Conservation (phyloP, 2,797 vertebrate species). For the Microtus agrestis region DNA sequence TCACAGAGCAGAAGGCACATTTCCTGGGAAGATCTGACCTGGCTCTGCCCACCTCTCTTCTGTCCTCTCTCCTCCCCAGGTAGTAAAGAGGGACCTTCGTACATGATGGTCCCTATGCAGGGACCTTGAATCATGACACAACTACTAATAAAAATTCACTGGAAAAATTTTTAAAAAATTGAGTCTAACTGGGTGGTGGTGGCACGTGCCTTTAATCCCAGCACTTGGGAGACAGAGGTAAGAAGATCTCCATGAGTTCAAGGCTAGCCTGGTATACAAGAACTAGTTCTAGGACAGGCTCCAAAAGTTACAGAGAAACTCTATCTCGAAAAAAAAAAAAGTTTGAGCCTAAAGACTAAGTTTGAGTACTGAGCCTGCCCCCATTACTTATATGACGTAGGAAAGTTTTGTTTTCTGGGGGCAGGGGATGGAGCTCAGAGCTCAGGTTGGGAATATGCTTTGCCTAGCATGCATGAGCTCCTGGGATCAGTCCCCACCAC, state of each 20-base stretch:
- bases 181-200: not conserved
- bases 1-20: not conserved
- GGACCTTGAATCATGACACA: not conserved
- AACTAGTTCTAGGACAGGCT: no score
- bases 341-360: not conserved
- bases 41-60: not conserved
- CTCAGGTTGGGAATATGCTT: not conserved
- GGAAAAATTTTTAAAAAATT: not conserved
- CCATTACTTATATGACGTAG: not conserved
- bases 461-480: not conserved
- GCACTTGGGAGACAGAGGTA: no score
- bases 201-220: no score
- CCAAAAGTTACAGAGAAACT: no score
- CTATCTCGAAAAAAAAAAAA: not conserved
- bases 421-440: not conserved
- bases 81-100: not conserved
- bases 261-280: no score
- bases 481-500: not conserved
- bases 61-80: not conserved
- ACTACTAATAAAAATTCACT: not conserved
- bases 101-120: not conserved
- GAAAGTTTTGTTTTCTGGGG: constrained; percentile 38
- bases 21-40: not conserved
- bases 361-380: not conserved
- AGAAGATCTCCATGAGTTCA: no score